These are phyloP conservation scores for Chaetorhynchus papuensis DNA, from an alignment of 2,113 vertebrate genomes.

Conservation along the genomic window DNA sequence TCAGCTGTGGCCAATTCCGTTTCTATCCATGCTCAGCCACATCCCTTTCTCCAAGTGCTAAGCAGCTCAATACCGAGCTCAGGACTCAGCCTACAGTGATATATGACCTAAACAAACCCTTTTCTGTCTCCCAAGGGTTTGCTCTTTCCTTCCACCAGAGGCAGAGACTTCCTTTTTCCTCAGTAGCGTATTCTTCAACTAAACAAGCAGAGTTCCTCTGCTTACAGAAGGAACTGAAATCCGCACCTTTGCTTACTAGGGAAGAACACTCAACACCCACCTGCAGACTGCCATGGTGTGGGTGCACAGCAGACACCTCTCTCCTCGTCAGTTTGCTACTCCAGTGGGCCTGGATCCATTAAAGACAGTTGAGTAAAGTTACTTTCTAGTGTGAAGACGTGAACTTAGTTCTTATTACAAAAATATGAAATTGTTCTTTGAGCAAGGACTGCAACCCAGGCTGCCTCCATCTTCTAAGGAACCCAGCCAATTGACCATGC, in stretches of 20 bases:
- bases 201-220: not conserved
- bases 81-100: not conserved
- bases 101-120: not conserved
- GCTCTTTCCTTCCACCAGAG: not conserved
- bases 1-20: not conserved
- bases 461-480: not conserved
- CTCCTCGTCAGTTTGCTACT: not conserved
- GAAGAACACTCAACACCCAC: not conserved
- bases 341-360: not conserved
- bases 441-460: not conserved
- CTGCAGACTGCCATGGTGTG: not conserved
- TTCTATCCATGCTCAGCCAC: not conserved
- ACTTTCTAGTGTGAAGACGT: not conserved
- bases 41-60: not conserved
- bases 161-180: not conserved
- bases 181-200: not conserved
- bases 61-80: not conserved
- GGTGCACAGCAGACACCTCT: not conserved
- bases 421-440: not conserved
- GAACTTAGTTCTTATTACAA: not conserved
- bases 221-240: not conserved
- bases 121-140: not conserved
- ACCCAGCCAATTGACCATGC: not conserved
- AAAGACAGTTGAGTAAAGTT: not conserved
- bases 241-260: not conserved